Conservation (phyloP, 1,140 invertebrate genomes). For the Scaptodrosophila lebanonensis region DNA sequence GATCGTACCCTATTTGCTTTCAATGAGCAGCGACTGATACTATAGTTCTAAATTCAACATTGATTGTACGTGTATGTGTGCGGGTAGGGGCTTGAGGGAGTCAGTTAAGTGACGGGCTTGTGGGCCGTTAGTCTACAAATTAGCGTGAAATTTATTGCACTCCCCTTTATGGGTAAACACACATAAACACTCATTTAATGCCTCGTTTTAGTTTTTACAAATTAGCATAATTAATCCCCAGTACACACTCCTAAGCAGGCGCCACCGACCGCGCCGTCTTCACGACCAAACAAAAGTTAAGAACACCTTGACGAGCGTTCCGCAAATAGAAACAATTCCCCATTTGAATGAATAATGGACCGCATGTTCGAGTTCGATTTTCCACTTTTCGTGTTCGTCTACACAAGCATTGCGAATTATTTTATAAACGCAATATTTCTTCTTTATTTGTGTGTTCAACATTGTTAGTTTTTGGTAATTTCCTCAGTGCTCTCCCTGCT, state of each 20-base stretch:
- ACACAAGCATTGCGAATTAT: background rate
- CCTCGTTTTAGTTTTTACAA: constrained; percentile 4
- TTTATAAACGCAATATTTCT: constrained; percentile 28
- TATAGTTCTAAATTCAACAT: background rate
- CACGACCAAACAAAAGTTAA: constrained; percentile 12
- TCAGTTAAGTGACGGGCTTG: no score
- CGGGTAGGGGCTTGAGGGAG: background rate
- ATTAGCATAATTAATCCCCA: constrained; percentile 50
- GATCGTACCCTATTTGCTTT: constrained; percentile 47
- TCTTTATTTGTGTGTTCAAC: constrained; percentile 1
- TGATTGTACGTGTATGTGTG: background rate
- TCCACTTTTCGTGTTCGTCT: constrained; percentile 21
- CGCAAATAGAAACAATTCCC: constrained; percentile 39
- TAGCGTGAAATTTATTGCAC: constrained; percentile 23
- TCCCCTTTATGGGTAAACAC: constrained; percentile 20
- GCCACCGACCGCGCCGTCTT: constrained; percentile 3
- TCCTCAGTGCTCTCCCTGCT: constrained; percentile 16
- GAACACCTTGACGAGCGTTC: constrained; percentile 23
- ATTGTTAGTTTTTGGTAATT: constrained; percentile 24
- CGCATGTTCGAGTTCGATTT: constrained; percentile 20
- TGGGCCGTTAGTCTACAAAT: constrained; percentile 5
- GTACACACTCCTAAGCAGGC: constrained; percentile 20
- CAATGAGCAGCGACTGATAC: background rate
- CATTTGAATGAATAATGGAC: constrained; percentile 55
- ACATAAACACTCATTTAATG: constrained; percentile 9